Base-by-base conservation (phyloP, 1,140 invertebrate genomes). In the Bombus balteatus region DNA sequence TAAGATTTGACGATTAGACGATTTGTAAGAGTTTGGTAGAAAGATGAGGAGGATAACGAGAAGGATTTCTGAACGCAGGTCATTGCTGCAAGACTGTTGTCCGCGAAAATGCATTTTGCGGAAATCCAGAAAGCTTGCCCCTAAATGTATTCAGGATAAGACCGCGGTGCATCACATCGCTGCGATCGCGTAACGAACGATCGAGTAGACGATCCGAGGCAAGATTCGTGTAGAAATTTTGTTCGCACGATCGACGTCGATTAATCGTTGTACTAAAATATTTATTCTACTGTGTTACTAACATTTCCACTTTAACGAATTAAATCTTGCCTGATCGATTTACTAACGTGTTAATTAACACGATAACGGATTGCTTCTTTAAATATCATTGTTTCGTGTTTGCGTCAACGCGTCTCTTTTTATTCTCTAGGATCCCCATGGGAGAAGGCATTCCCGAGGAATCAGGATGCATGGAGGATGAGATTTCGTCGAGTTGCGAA, bases 71-170 rank as follows among this genome's bases (percentile, higher is more conserved):
- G 83, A 89, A 92, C 70, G 37, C 86, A 94, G 94, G 90, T 93
- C 89, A 28, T 88, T 86, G 86, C 86, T 89, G 85, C 88, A 92
- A 66, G 92, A 91, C 74, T 95, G 94, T 91, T 95, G 94, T 81
- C 94, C 94, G 76, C 89, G 88, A 82, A 93, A 94, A 84, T 95
- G 94, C 90, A 87, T 94, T 59, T 88, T 90, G 59, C 92, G 92
- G 91, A 92, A 91, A 65, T 87, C 90, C 43, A 94, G 88, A 86
- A 93, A 87, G 89, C 75, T 86, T 47, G 86, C 83, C 34, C 88
- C 88, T 66, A 95, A 94, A 89, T 95, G 94, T 82, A 94, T 95
- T 88, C 94, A 95, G 88, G 94, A 95, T 84, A 94, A 91, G 90
- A 90, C 92, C 73, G 94, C 94, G 65, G 90, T 91, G 75, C 90